Conservation (phyloP, 2,113 vertebrate genomes). For the Stomatorhinus ivindoensis region DNA sequence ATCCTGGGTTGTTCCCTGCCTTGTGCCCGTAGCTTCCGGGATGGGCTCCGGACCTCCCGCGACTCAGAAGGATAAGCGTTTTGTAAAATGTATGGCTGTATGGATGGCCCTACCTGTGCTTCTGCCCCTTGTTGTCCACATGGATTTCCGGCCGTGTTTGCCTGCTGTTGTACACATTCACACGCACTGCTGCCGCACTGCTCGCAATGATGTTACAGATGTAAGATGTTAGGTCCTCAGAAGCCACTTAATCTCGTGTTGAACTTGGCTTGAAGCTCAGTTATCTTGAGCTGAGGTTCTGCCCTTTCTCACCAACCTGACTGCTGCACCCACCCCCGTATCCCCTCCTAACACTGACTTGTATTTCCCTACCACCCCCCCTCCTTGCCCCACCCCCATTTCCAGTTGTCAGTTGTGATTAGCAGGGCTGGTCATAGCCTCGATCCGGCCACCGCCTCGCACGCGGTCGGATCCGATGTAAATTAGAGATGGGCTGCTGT, state of each 20-base stretch:
- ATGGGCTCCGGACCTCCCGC: too few relatives aligned
- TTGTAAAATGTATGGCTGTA: too few relatives aligned
- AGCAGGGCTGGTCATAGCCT: not conserved
- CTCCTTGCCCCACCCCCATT: not conserved
- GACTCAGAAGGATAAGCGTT: too few relatives aligned
- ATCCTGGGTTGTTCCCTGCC: too few relatives aligned
- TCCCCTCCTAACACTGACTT: not conserved
- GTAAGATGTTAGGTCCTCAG: not conserved
- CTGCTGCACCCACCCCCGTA: not conserved
- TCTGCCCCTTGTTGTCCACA: not conserved
- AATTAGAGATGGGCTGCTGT: conserved; percentile 1
- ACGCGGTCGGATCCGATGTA: conserved; percentile 4
- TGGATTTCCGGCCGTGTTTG: not conserved
- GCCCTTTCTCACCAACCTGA: not conserved
- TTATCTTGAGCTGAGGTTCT: too few relatives aligned
- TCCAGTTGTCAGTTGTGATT: conserved; percentile 5
- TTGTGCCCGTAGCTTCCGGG: too few relatives aligned
- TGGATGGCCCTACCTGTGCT: not conserved
- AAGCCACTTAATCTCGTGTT: not conserved
- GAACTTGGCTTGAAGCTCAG: not conserved
- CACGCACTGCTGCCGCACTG: not conserved
- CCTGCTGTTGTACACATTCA: not conserved
- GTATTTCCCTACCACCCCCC: not conserved
- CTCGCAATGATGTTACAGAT: not conserved
- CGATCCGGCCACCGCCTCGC: not conserved